A percentile compares a stretch with the other conserved stretches of the same genome.
Evolutionary conservation across 1,140 invertebrate genomes (phyloP).

Genomic region (Ceratina australensis): DNA sequence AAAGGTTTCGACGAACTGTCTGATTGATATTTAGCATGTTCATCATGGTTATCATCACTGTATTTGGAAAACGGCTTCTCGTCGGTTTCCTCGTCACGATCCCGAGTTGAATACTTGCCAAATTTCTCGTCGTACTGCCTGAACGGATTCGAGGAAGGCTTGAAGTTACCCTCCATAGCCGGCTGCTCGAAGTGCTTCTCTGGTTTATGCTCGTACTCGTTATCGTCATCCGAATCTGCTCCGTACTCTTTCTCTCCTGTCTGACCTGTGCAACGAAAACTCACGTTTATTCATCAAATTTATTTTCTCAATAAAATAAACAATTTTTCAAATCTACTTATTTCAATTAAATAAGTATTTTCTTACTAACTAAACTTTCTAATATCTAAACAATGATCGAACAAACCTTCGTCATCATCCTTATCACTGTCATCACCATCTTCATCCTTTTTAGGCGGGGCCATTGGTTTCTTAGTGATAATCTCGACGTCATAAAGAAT

Average conservation of each 20-base stretch:
- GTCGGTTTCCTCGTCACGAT: constrained; percentile 20
- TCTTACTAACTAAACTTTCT: no score
- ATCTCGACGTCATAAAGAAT: constrained; percentile 73
- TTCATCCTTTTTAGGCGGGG: constrained; percentile 57
- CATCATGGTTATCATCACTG: constrained; percentile 32
- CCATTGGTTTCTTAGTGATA: constrained; percentile 69
- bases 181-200: constrained; percentile 53
- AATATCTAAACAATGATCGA: no score
- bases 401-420: no score
- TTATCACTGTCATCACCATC: constrained; percentile 51
- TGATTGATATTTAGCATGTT: constrained; percentile 19
- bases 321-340: no score
- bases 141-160: constrained; percentile 65
- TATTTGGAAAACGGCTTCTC: constrained; percentile 37
- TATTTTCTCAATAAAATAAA: no score
- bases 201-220: constrained; percentile 51
- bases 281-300: not conserved
- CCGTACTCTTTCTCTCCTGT: constrained; percentile 45
- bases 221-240: constrained; percentile 48
- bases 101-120: constrained; percentile 51
- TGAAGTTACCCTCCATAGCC: constrained; percentile 53
- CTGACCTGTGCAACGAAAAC: constrained; percentile 28
- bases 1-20: constrained; percentile 34
- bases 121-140: constrained; percentile 72
- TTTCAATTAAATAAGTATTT: no score